Base-by-base conservation (phyloP, 2,797 vertebrate species). In the Monodelphis domestica region DNA sequence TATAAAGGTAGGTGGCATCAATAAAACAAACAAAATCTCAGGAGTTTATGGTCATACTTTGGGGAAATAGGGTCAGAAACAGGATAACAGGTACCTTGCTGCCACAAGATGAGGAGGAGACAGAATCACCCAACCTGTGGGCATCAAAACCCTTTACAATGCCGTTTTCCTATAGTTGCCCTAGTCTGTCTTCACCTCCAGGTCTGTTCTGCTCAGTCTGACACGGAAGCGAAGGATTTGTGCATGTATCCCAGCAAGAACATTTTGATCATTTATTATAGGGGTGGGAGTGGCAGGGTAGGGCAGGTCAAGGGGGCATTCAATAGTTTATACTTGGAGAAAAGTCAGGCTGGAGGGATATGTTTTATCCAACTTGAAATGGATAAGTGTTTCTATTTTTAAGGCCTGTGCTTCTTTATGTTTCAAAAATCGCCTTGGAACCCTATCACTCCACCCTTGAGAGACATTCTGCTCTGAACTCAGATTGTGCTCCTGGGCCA, bases 401-500 rank as follows among this genome's bases (percentile, higher is more conserved):
- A 95, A 97, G 96, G 90, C n/a, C 88, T 93, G 95, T 70, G 91
- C 88, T 95, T 94, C 94, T 92, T 59, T 93, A 94, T 55, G 87
- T 95, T 96, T 97, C 5, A 84, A 84, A n/a, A 84, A 84, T 63
- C 95, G 57, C 92, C 92, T 96, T 95, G 93, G 96, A 97, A 95
- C 95, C 93, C 92, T 93, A 93, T 93, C 97, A 93, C 94, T 94
- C 97, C 97, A 95, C 95, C 97, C 97, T 95, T 97, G 91, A 97
- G 97, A 96, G 95, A 97, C 95, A 97, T 5, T 96, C 93, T 95
- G 21, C 96, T 93, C 95, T 91, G 96, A 97, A 97, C 91, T 93
- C 94, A 94, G 96, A 88, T 95, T 97, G 97, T 97, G 97, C 96
- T 97, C 95, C 92, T 96, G 94, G 96, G 94, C 92, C 96, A 95